Conservation (phyloP, 2,113 vertebrate species). For the Petrocephalus zakoni region DNA sequence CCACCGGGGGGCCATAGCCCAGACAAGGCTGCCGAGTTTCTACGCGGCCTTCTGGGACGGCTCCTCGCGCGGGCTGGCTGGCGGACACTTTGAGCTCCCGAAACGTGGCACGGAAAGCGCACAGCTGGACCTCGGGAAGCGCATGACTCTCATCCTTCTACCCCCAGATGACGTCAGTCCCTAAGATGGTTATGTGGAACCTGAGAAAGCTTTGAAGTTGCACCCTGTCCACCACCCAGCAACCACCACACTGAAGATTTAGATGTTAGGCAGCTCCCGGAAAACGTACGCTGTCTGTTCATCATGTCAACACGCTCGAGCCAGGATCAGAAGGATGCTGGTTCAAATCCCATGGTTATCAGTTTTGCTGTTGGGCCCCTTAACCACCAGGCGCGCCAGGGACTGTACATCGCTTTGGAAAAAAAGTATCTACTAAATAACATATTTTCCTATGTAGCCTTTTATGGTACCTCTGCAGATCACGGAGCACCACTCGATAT, state of each 20-base stretch:
- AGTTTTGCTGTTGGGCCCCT: background rate
- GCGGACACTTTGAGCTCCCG: background rate
- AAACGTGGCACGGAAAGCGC: background rate
- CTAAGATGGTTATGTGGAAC: background rate
- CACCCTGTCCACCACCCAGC: background rate
- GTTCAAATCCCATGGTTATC: background rate
- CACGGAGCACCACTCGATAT: background rate
- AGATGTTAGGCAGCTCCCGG: too few species aligned
- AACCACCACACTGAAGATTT: too few species aligned
- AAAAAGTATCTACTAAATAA: background rate
- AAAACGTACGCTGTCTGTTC: background rate
- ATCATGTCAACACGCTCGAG: background rate
- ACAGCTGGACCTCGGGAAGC: background rate
- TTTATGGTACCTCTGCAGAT: background rate
- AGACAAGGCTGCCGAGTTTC: background rate
- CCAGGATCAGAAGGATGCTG: background rate
- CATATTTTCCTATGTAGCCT: background rate
- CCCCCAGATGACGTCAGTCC: background rate
- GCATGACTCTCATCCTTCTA: background rate
- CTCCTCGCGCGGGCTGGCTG: background rate
- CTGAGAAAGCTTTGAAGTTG: background rate
- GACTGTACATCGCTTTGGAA: background rate
- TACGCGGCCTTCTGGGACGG: background rate
- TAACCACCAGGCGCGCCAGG: background rate
- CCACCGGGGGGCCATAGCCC: background rate